Conservation (phyloP, 2,797 vertebrate species). For the Smutsia temminckii region DNA sequence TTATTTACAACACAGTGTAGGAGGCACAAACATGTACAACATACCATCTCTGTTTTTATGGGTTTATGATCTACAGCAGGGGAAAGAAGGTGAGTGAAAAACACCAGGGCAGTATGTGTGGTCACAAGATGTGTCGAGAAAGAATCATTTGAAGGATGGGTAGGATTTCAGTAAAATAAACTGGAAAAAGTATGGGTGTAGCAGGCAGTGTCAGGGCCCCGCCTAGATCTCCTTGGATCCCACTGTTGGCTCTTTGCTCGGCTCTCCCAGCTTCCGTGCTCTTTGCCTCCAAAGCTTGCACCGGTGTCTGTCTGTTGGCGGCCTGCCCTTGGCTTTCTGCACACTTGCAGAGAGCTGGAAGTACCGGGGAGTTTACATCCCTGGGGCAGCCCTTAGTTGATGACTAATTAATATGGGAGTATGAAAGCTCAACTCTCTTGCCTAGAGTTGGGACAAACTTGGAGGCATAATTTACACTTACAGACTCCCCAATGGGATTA, state of each 20-base stretch:
- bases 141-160: neutral
- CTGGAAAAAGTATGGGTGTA: neutral
- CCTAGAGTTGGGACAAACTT: neutral
- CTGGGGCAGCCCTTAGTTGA: neutral
- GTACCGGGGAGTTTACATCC: neutral
- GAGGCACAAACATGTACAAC: neutral
- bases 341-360: neutral
- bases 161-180: neutral
- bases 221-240: neutral
- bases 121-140: neutral
- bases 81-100: neutral
- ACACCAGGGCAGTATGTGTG: neutral
- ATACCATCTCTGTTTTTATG: neutral
- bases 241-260: neutral
- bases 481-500: neutral
- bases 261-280: neutral
- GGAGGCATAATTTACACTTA: neutral
- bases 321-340: neutral
- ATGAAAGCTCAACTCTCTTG: neutral
- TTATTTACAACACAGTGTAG: neutral
- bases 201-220: neutral
- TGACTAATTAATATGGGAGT: neutral
- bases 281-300: neutral
- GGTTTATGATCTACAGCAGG: neutral
- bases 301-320: neutral